Evolutionary conservation across 2,888 invertebrate genomes (phyloP).

Genomic region (Eurytoma californica): DNA sequence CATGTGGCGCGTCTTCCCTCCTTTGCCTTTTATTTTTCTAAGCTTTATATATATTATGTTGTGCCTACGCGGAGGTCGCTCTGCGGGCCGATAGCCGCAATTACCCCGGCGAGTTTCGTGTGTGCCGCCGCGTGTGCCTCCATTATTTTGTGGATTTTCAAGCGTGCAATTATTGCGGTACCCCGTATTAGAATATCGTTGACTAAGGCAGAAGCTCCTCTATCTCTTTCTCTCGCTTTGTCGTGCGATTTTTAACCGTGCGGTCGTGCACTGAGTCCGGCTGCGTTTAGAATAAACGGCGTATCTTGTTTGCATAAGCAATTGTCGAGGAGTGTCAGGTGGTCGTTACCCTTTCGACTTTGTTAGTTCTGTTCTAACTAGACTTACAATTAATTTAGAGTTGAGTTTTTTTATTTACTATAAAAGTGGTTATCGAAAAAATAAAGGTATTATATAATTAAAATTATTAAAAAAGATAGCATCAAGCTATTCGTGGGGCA

Average conservation of each 20-base stretch:
- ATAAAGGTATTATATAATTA: too few relatives aligned
- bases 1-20: conserved; percentile 2
- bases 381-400: too few relatives aligned
- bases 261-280: background rate
- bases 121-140: background rate
- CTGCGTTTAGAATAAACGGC: background rate
- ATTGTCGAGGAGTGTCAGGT: too few relatives aligned
- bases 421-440: background rate
- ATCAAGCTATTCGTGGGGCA: too few relatives aligned
- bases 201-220: conserved; percentile 32
- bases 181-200: conserved; percentile 45
- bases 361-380: too few relatives aligned
- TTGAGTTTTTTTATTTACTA: background rate
- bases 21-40: background rate
- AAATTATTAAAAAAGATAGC: too few relatives aligned
- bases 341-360: too few relatives aligned
- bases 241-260: background rate
- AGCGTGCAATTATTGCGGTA: conserved; percentile 54
- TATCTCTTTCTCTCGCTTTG: conserved; percentile 16
- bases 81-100: conserved; percentile 8
- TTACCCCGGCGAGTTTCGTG: conserved; percentile 31
- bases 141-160: conserved; percentile 51
- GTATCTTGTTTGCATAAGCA: conserved; percentile 1
- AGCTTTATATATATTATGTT: background rate
- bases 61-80: too few relatives aligned